Evolutionary conservation across 2,797 vertebrate genomes (phyloP).

Genomic region (Urocyon cinereoargenteus): DNA sequence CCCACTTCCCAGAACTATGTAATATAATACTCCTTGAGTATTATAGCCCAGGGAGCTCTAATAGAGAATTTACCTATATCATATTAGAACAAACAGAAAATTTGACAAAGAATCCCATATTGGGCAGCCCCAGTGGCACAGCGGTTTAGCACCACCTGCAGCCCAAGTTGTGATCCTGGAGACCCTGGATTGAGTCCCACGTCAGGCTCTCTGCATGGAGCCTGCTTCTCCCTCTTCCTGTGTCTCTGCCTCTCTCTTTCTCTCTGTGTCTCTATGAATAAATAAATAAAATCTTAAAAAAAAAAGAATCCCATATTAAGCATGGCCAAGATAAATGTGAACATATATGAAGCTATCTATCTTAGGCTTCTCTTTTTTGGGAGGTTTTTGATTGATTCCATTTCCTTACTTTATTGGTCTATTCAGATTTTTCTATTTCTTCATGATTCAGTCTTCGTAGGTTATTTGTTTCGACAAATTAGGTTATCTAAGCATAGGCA

Average conservation of each 20-base stretch:
- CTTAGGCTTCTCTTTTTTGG: neutral
- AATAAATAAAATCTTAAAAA: too few species aligned
- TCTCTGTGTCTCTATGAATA: too few species aligned
- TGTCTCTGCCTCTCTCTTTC: too few species aligned
- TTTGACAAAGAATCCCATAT: too few species aligned
- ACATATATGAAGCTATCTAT: neutral
- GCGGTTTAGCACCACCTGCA: too few species aligned
- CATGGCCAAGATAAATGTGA: neutral
- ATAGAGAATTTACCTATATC: neutral
- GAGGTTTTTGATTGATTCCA: neutral
- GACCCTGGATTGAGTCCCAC: too few species aligned
- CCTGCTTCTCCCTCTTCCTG: too few species aligned
- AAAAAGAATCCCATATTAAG: neutral
- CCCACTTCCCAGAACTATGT: neutral
- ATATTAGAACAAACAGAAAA: neutral
- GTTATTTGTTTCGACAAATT: neutral
- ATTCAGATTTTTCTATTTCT: neutral
- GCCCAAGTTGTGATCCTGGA: too few species aligned
- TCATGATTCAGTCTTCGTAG: neutral
- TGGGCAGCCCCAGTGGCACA: too few species aligned
- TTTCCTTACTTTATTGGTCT: neutral
- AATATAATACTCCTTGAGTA: neutral
- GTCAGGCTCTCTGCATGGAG: too few species aligned
- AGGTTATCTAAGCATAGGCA: neutral
- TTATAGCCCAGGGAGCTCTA: neutral